phyloP scores from a whole-genome alignment of 2,113 vertebrate genomes.

The Phrynosoma platyrhinos region DNA sequence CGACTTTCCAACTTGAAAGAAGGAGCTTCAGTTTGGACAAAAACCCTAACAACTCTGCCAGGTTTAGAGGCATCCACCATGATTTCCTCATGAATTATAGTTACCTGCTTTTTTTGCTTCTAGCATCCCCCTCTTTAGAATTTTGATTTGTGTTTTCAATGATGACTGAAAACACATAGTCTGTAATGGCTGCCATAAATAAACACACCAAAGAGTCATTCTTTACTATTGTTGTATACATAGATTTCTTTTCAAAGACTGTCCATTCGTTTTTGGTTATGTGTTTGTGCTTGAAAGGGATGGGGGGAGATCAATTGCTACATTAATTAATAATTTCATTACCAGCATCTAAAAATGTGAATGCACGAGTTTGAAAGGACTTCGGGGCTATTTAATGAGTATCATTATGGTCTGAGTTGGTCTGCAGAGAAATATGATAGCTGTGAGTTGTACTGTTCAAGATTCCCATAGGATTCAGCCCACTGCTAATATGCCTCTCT shows the following conservation, averaged over 20 bases:
- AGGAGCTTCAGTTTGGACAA: no score
- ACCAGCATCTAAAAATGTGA: not conserved
- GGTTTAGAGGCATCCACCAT: no score
- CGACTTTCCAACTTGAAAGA: no score
- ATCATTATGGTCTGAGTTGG: not conserved
- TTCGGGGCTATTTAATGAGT: not conserved
- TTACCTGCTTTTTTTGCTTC: no score
- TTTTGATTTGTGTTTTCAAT: no score
- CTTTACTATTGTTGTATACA: not conserved
- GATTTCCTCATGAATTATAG: no score
- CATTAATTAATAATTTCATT: not conserved
- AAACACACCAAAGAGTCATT: no score
- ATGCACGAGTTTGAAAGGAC: not conserved
- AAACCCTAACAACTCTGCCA: no score
- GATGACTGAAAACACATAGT: no score
- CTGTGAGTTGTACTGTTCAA: not conserved
- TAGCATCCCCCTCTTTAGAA: no score
- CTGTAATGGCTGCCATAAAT: no score
- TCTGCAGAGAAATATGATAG: not conserved
- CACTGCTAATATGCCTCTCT: conserved; percentile 34
- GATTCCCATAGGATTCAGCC: not conserved
- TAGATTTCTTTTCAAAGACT: not conserved
- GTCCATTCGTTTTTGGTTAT: not conserved
- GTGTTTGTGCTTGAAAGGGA: not conserved
- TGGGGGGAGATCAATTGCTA: not conserved